Conservation (phyloP, 2,113 vertebrate genomes). For the Smithornis capensis region DNA sequence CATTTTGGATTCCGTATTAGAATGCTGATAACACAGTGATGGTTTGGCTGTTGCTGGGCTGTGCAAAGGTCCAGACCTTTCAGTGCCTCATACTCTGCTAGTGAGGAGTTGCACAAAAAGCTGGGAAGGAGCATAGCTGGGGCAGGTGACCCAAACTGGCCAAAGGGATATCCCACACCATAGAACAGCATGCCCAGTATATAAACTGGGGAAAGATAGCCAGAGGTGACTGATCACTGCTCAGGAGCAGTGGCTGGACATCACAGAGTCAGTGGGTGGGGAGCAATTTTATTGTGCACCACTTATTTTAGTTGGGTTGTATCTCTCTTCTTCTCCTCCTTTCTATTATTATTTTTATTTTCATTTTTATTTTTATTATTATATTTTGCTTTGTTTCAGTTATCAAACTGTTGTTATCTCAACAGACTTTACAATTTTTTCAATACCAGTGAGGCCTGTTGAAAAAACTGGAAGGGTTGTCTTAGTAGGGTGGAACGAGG, state of each 20-base stretch:
- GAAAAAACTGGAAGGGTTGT: too few relatives aligned
- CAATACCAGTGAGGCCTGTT: too few relatives aligned
- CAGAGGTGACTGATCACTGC: not conserved
- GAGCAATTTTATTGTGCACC: not conserved
- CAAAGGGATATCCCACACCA: not conserved
- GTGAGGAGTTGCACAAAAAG: not conserved
- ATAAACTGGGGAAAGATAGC: not conserved
- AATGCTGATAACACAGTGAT: not conserved
- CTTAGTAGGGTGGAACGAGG: too few relatives aligned
- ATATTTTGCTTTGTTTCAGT: too few relatives aligned
- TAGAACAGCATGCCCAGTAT: not conserved
- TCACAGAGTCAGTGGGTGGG: not conserved
- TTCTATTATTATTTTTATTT: not conserved
- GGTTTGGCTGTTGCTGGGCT: not conserved
- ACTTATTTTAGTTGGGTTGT: not conserved
- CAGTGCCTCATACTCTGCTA: not conserved
- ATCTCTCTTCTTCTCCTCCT: not conserved
- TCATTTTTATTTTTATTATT: not conserved
- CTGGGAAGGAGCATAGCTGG: not conserved
- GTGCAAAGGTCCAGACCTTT: not conserved
- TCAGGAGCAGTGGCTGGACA: not conserved
- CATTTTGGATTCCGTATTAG: not conserved
- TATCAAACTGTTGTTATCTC: too few relatives aligned
- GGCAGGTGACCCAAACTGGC: not conserved
- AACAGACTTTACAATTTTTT: too few relatives aligned